Evolutionary conservation across 2,797 vertebrate genomes (phyloP), one percentile per base, ranked within the genome.

Genomic region (Chiloscyllium punctatum): DNA sequence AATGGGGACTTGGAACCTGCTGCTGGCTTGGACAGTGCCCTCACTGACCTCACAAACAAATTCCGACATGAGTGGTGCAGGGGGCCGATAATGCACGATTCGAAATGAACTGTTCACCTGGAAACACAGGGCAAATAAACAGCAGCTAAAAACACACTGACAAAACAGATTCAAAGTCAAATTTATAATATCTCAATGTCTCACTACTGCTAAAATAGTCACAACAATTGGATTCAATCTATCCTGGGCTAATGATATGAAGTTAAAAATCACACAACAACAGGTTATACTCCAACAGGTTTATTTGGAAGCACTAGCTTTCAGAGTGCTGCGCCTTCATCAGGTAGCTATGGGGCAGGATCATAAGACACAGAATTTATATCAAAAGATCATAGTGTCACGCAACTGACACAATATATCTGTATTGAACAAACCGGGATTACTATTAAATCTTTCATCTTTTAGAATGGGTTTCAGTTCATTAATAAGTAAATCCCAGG

Each of bases 51-150:
- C 96, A 96, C 98, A 99, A 3, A 96, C 97, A 96, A 99, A 99
- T 96, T 97, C 97, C 53, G 96, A 97, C 95, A 98, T 98, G 96
- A 69, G 96, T 94, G 97, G 66, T 23, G 96, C 71, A 0, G 96
- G 25, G 3, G 96, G 97, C 7, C 97, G 96, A 51, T 96, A 88
- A 57, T 72, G 95, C 95, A 98, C 97, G 53, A 99, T 97, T 96
- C 95, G 97, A 97, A 98, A 99, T 2, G 97, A 97, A 0, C 98
- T 97, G 57, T 97, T 97, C 30, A 99, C 98, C 99, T 99, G 96
- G 16, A n/a, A 88, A 95, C 53, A 96, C 33, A 66, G 23, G n/a
- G 21, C 9, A 69, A 42, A 88, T 33, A 33, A 18, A 51, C 42
- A 94, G 30, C 48, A 69, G 5, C 18, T 0, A 94, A 51, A 18